phyloP scores from a whole-genome alignment of 92 coral and sea anemone species.

The Pocillopora meandrina region DNA sequence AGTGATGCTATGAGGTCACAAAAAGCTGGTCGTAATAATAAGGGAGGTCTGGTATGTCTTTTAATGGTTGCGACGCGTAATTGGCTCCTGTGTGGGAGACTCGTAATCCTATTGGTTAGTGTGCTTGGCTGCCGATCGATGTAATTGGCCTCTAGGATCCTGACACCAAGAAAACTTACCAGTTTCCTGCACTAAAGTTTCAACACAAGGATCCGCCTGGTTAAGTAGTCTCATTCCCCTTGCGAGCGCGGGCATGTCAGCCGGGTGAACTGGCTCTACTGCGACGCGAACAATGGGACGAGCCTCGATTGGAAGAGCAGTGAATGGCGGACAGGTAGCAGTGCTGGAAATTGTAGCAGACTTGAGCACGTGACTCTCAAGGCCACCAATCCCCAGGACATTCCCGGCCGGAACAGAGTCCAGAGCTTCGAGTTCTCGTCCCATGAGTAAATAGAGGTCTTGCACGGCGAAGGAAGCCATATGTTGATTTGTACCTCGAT shows the following conservation, averaged over 20 bases:
- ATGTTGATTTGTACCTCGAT: slow-evolving; percentile 76
- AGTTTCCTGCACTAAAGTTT: slow-evolving; percentile 90
- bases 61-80: no score
- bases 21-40: no score
- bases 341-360: slow-evolving; percentile 97
- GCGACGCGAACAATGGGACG: slow-evolving; percentile 98
- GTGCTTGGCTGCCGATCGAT: background rate
- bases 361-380: slow-evolving; percentile 87
- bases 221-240: slow-evolving; percentile 96
- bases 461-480: slow-evolving; percentile 78
- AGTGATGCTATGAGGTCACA: no score
- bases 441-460: slow-evolving; percentile 96
- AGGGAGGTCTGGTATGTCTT: no score
- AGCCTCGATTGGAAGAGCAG: slow-evolving; percentile 93
- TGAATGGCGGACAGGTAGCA: slow-evolving; percentile 89
- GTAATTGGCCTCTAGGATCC: background rate
- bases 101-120: no score
- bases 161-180: slow-evolving; percentile 50
- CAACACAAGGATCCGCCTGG: slow-evolving; percentile 99
- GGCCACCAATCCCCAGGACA: slow-evolving; percentile 94
- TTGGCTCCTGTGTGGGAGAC: no score
- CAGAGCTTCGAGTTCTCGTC: slow-evolving; percentile 90
- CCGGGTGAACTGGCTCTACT: slow-evolving; percentile 89
- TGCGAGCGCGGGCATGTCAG: slow-evolving; percentile 90
- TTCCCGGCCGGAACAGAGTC: slow-evolving; percentile 95